Percentiles rank a stretch among this genome's conserved stretches.
These are phyloP conservation scores for Sceloporus tristichus DNA, from an alignment of 2,113 vertebrate genomes.

Conservation along the genomic window DNA sequence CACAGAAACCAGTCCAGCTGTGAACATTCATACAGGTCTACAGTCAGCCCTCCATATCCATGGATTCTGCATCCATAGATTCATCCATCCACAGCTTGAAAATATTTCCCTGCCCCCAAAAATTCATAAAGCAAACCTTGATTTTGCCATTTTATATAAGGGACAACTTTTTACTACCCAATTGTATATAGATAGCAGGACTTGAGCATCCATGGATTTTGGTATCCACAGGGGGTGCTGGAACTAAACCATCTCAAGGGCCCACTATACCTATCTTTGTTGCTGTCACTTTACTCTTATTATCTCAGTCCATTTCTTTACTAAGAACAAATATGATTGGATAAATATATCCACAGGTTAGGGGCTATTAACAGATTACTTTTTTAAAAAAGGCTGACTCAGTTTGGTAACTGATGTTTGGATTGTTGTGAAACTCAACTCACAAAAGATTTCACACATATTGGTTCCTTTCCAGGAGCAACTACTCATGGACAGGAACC, in stretches of 20 bases:
- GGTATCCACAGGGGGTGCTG: too few species aligned
- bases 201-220: too few species aligned
- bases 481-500: background rate
- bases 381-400: background rate
- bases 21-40: background rate
- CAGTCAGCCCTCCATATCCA: too few species aligned
- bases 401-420: background rate
- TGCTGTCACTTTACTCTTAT: background rate
- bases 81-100: too few species aligned
- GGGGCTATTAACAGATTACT: accelerated
- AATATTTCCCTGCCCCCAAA: too few species aligned
- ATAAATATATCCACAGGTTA: background rate
- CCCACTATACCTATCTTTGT: background rate
- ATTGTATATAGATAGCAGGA: too few species aligned
- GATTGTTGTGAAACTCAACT: accelerated
- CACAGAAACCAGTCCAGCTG: background rate
- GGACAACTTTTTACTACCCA: too few species aligned
- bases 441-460: accelerated
- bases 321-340: background rate
- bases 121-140: too few species aligned
- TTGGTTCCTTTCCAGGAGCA: background rate
- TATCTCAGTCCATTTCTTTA: background rate
- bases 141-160: too few species aligned
- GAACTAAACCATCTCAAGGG: too few species aligned
- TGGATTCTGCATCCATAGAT: too few species aligned